Conservation (phyloP, 2,888 invertebrate genomes). For the Invenusta paracnida region DNA sequence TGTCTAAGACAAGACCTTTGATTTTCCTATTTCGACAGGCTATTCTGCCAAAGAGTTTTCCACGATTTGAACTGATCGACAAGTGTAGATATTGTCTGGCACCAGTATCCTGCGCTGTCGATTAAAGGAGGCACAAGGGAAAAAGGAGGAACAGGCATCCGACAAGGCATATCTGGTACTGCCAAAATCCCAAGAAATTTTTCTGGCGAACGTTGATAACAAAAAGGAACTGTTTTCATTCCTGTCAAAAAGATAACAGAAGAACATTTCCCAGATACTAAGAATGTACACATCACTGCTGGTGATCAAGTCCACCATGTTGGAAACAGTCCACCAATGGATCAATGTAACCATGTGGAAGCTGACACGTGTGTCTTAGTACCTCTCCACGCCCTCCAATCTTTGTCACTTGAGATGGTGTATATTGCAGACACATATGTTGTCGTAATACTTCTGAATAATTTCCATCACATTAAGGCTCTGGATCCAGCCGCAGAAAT, state of each 20-base stretch:
- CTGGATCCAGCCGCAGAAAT: constrained; percentile 40
- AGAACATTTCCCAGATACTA: neutral
- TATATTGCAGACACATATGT: constrained; percentile 20
- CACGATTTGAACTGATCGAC: neutral
- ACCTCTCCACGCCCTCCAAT: constrained; percentile 37
- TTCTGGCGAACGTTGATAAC: constrained; percentile 44
- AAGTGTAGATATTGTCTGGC: neutral
- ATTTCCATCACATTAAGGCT: constrained; percentile 43
- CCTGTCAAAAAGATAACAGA: neutral
- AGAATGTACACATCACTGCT: constrained; percentile 27
- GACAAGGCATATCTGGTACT: constrained; percentile 32
- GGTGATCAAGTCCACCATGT: constrained; percentile 32
- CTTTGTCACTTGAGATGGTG: constrained; percentile 32
- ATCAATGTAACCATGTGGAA: constrained; percentile 39
- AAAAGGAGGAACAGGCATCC: constrained; percentile 44
- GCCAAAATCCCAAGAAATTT: constrained; percentile 41
- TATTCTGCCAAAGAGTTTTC: neutral
- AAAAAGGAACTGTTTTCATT: constrained; percentile 32
- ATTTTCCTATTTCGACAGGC: neutral
- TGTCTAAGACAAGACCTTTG: neutral
- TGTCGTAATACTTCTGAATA: constrained; percentile 31
- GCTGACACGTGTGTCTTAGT: constrained; percentile 35
- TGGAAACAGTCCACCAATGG: constrained; percentile 36
- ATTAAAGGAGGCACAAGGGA: constrained; percentile 34
- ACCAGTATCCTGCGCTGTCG: neutral